Evolutionary conservation across 2,113 vertebrate species (phyloP).

Genomic region (Gopherus evgoodei): DNA sequence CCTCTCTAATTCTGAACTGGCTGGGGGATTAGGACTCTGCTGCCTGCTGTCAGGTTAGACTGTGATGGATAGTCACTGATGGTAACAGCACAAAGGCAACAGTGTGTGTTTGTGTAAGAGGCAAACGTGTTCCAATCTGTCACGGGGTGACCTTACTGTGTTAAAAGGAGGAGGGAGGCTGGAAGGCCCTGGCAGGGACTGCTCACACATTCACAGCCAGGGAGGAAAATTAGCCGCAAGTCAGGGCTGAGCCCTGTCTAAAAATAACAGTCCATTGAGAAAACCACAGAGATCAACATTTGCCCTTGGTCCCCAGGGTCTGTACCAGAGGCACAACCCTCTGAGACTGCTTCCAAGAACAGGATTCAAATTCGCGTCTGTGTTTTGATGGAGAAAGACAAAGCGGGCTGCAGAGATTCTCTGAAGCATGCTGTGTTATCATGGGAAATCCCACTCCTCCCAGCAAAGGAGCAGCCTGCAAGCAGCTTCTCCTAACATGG

Average conservation of each 20-base stretch:
- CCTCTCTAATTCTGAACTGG: conserved; percentile 17
- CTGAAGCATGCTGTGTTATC: neutral
- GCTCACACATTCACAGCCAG: conserved; percentile 10
- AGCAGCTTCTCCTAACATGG: neutral
- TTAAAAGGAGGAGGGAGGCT: neutral
- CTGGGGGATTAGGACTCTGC: conserved; percentile 76
- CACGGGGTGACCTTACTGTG: conserved; percentile 74
- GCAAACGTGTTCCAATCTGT: conserved; percentile 86
- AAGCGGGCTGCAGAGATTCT: neutral
- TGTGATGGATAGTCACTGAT: conserved; percentile 91
- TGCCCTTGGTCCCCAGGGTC: neutral
- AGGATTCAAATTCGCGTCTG: neutral
- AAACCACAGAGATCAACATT: neutral
- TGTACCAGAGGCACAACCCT: neutral
- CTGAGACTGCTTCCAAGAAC: neutral
- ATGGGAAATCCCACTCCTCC: neutral
- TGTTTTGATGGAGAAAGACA: neutral
- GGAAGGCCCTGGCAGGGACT: conserved; percentile 28
- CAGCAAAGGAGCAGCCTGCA: neutral
- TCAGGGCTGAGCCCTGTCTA: neutral
- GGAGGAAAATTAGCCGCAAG: neutral
- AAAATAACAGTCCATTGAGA: conserved; percentile 63
- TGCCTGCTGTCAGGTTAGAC: conserved; percentile 89
- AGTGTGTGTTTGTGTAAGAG: conserved; percentile 79
- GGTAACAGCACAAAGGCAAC: conserved; percentile 87